Conservation (phyloP, 2,113 vertebrate species). For the Drymodes brunneopygia region DNA sequence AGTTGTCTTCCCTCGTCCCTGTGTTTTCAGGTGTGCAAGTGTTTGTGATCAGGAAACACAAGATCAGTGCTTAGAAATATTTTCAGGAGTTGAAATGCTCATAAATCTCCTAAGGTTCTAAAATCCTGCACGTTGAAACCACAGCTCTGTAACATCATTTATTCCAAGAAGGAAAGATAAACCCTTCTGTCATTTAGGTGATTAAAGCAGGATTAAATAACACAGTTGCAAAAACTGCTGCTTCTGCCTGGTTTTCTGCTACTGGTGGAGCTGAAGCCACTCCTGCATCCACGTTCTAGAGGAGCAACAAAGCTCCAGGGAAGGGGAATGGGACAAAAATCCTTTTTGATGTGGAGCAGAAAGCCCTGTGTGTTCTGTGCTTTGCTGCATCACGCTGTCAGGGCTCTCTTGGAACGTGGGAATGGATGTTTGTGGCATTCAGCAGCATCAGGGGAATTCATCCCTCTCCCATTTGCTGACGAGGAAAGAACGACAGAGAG, state of each 20-base stretch:
- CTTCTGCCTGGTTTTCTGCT: not conserved
- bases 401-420: not conserved
- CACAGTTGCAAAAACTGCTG: not conserved
- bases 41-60: not conserved
- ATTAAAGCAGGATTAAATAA: not conserved
- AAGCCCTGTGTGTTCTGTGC: not conserved
- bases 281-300: accelerated
- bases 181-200: not conserved
- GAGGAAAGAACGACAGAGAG: not conserved
- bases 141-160: not conserved
- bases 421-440: not conserved
- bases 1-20: not conserved
- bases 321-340: not conserved
- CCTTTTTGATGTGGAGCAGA: not conserved
- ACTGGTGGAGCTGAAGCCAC: not conserved
- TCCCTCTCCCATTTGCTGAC: not conserved
- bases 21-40: not conserved
- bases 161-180: not conserved
- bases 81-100: not conserved
- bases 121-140: not conserved
- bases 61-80: not conserved
- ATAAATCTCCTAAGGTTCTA: not conserved
- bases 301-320: not conserved
- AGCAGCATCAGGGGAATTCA: not conserved
- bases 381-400: not conserved